phyloP scores from a whole-genome alignment of 2,797 vertebrate genomes.

The Phrynocephalus vlangalii region DNA sequence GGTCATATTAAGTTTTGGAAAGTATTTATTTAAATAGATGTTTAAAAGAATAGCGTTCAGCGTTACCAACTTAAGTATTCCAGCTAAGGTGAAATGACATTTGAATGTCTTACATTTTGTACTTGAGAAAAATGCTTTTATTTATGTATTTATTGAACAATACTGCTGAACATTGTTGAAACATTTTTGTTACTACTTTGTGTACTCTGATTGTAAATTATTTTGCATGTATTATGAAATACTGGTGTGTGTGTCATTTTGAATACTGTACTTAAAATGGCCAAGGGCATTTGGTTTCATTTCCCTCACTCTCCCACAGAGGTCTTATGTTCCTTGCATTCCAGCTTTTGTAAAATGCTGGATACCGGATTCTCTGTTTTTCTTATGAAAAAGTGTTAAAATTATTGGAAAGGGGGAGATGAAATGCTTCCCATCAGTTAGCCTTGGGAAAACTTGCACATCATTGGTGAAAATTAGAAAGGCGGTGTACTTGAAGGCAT shows the following conservation, averaged over 20 bases:
- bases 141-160: slow-evolving; percentile 39
- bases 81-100: not conserved
- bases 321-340: not conserved
- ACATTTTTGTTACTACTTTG: not conserved
- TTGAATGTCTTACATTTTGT: not conserved
- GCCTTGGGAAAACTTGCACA: no score
- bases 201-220: slow-evolving; percentile 26
- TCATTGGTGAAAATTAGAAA: no score
- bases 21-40: not conserved
- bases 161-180: not conserved
- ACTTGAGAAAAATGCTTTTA: not conserved
- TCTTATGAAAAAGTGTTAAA: not conserved
- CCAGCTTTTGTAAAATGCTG: not conserved
- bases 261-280: not conserved
- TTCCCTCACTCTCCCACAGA: not conserved
- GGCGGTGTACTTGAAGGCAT: no score
- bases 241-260: not conserved
- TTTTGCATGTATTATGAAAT: not conserved
- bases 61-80: not conserved
- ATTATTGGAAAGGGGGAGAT: not conserved
- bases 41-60: not conserved
- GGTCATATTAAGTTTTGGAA: not conserved
- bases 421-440: not conserved
- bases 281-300: not conserved
- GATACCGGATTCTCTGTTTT: not conserved